A percentile compares a stretch with the other conserved stretches of the same genome.
Conservation (phyloP, 2,113 vertebrate genomes). For the Coregonus clupeaformis region DNA sequence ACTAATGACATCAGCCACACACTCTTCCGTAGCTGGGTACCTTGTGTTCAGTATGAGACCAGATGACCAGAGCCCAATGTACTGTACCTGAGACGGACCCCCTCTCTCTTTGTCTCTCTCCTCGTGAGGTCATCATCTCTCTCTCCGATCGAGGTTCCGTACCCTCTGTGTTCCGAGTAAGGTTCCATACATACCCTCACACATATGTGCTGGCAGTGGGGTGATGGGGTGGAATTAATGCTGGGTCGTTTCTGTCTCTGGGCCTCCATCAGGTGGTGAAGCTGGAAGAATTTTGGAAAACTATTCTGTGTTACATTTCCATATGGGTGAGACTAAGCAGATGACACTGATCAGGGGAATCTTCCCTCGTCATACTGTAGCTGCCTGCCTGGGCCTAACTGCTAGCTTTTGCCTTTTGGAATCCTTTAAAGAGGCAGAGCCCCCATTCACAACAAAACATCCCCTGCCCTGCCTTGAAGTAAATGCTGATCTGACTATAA, state of each 20-base stretch:
- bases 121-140: constrained; percentile 19
- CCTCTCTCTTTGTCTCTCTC: constrained; percentile 27
- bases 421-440: constrained; percentile 18
- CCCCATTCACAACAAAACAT: neutral
- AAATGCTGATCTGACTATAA: neutral
- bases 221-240: too few relatives aligned
- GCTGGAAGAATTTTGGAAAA: too few relatives aligned
- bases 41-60: neutral
- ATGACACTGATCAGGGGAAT: constrained; percentile 8
- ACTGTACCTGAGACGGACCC: constrained; percentile 22
- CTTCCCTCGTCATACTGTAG: constrained; percentile 11
- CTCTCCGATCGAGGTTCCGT: too few relatives aligned
- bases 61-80: neutral
- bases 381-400: too few relatives aligned
- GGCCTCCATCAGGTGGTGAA: too few relatives aligned
- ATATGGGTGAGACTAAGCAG: too few relatives aligned
- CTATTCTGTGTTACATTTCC: too few relatives aligned
- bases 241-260: neutral
- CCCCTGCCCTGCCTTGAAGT: neutral
- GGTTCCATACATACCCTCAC: too few relatives aligned
- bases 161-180: too few relatives aligned
- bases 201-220: too few relatives aligned
- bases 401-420: constrained; percentile 16
- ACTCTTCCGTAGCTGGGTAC: too few relatives aligned
- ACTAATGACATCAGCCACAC: too few relatives aligned